A percentile compares a stretch with the other conserved stretches of the same genome.
These are phyloP conservation scores for Clavelina lepadiformis DNA, from an alignment of 23 tunicate species.

Conservation along the genomic window DNA sequence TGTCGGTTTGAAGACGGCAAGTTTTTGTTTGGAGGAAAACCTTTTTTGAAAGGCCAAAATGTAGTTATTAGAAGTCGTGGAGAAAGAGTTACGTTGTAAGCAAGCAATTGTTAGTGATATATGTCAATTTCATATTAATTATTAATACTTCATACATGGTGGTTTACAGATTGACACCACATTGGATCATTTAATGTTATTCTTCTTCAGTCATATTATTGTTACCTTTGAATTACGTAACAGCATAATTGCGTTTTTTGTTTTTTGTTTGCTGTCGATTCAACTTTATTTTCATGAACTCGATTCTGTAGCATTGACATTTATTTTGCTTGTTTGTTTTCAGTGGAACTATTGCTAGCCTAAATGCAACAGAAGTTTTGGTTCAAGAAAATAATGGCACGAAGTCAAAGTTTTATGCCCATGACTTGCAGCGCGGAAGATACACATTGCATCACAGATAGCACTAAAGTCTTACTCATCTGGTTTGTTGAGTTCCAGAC, in stretches of 20 bases:
- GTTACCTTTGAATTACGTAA: background rate
- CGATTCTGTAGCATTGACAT: background rate
- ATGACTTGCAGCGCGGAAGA: slow-evolving; percentile 58
- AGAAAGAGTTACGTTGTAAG: slow-evolving; percentile 16
- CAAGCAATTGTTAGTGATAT: background rate
- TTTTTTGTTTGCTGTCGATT: too few species aligned
- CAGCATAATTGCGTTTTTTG: too few species aligned
- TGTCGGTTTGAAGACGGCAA: slow-evolving; percentile 49
- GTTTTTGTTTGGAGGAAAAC: slow-evolving; percentile 25
- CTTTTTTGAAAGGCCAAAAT: slow-evolving; percentile 38
- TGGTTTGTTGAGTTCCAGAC: too few species aligned
- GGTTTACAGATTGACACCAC: too few species aligned
- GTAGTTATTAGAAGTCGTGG: slow-evolving; percentile 33
- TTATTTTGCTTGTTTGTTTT: background rate
- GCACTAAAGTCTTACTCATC: too few species aligned
- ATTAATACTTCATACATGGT: too few species aligned
- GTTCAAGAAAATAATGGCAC: slow-evolving; percentile 59
- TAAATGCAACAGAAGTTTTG: slow-evolving; percentile 35
- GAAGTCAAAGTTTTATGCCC: slow-evolving; percentile 42
- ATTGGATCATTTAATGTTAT: too few species aligned
- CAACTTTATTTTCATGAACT: too few species aligned
- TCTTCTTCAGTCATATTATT: background rate
- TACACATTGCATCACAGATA: slow-evolving; percentile 62
- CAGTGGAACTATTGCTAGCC: slow-evolving; percentile 59
- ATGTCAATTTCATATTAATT: too few species aligned